These are phyloP conservation scores for Crocidura indochinensis DNA, from an alignment of 2,797 vertebrate genomes.

Conservation along the genomic window DNA sequence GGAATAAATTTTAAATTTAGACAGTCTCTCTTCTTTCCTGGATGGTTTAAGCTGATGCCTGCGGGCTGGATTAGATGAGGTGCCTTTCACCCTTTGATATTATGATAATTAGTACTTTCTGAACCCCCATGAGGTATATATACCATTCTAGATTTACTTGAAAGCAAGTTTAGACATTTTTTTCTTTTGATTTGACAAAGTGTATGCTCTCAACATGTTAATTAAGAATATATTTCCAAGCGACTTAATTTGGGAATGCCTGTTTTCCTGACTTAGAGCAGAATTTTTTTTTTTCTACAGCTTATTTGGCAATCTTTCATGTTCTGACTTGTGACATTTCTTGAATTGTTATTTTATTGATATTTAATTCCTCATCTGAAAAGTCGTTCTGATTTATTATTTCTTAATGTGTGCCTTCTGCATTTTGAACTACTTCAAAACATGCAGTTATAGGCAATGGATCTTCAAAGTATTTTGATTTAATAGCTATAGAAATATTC, in stretches of 20 bases:
- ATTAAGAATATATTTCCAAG: constrained; percentile 57
- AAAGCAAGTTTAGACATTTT: constrained; percentile 66
- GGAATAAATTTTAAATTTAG: constrained; percentile 25
- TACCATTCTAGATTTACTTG: constrained; percentile 26
- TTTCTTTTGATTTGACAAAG: constrained; percentile 48
- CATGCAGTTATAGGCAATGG: not conserved
- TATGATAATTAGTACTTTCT: constrained; percentile 65
- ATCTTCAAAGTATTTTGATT: constrained; percentile 34
- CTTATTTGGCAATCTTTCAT: constrained; percentile 5
- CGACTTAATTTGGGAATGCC: constrained; percentile 52
- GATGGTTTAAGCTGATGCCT: constrained; percentile 57
- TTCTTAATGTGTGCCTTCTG: constrained; percentile 8
- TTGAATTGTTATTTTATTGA: constrained; percentile 57
- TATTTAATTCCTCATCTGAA: constrained; percentile 55
- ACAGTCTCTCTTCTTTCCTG: not conserved
- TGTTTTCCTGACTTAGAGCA: constrained; percentile 33
- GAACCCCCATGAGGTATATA: not conserved
- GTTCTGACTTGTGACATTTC: constrained; percentile 26
- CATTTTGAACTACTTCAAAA: not conserved
- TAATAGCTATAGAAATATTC: not conserved
- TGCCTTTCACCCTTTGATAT: constrained; percentile 69
- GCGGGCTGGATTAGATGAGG: constrained; percentile 62
- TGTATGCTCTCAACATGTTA: constrained; percentile 60
- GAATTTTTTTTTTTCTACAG: not conserved
- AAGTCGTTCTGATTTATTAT: constrained; percentile 35